Conservation (phyloP, 2,888 invertebrate species). For the Lamellibrachia columna region DNA sequence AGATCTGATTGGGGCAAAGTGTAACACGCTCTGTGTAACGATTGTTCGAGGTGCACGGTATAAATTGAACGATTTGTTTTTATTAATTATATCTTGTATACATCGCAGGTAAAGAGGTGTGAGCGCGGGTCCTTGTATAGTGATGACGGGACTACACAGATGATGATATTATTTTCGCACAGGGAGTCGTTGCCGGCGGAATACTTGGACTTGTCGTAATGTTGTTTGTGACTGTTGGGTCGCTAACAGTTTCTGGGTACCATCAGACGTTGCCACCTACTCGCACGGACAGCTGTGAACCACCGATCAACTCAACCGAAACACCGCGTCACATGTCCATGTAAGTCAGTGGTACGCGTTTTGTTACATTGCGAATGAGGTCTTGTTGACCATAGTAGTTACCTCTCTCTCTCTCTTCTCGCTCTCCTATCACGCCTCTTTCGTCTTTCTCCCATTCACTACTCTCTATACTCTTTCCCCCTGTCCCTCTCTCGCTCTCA, state of each 20-base stretch:
- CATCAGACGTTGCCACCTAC: not conserved
- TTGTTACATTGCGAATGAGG: not conserved
- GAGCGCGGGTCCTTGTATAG: not conserved
- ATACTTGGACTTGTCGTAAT: not conserved
- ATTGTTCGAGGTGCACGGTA: too few relatives aligned
- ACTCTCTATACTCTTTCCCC: too few relatives aligned
- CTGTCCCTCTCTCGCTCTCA: too few relatives aligned
- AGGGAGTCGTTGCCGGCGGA: not conserved
- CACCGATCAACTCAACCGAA: not conserved
- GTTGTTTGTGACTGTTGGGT: not conserved
- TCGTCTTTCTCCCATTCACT: too few relatives aligned
- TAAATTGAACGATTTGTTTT: too few relatives aligned
- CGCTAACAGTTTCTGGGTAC: slow-evolving; percentile 8
- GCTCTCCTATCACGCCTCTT: too few relatives aligned
- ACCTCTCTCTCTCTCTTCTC: not conserved
- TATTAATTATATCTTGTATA: too few relatives aligned
- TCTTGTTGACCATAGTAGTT: not conserved
- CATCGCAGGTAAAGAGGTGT: too few relatives aligned
- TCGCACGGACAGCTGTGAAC: not conserved
- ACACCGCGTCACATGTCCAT: not conserved
- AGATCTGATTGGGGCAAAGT: too few relatives aligned
- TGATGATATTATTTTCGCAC: not conserved
- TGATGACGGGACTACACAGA: not conserved
- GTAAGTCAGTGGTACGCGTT: not conserved
- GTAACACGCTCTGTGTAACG: too few relatives aligned